These are phyloP conservation scores for Semnornis frantzii DNA, from an alignment of 2,113 vertebrate genomes.

Conservation along the genomic window DNA sequence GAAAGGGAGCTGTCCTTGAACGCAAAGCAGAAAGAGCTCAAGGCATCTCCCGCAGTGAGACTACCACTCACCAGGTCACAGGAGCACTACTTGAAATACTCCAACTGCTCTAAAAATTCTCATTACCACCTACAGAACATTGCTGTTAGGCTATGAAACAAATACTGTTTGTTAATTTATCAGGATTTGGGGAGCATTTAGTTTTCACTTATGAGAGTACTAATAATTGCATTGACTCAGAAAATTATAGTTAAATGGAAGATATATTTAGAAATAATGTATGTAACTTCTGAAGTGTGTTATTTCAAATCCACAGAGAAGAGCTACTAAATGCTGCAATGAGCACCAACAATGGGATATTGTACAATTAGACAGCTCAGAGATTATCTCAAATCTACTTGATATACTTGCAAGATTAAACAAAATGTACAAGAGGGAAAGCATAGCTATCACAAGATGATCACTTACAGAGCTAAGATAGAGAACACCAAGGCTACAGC, in stretches of 20 bases:
- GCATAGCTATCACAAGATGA: not conserved
- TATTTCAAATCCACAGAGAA: constrained; percentile 24
- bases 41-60: not conserved
- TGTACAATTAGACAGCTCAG: not conserved
- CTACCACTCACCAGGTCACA: not conserved
- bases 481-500: not conserved
- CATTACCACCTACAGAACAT: not conserved
- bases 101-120: not conserved
- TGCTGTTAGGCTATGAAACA: not conserved
- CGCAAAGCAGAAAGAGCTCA: not conserved
- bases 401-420: not conserved
- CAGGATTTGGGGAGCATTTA: constrained; percentile 9
- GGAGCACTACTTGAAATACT: not conserved
- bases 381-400: constrained; percentile 2
- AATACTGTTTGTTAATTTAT: constrained; percentile 10
- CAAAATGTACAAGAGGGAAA: not conserved
- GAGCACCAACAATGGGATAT: not conserved
- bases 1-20: not conserved
- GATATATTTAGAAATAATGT: constrained; percentile 39
- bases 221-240: constrained; percentile 7
- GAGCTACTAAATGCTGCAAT: constrained; percentile 10
- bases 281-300: not conserved
- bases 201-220: not conserved
- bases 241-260: constrained; percentile 13
- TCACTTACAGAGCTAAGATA: not conserved